phyloP scores from a whole-genome alignment of 2,113 vertebrate species.

The Rhea pennata region DNA sequence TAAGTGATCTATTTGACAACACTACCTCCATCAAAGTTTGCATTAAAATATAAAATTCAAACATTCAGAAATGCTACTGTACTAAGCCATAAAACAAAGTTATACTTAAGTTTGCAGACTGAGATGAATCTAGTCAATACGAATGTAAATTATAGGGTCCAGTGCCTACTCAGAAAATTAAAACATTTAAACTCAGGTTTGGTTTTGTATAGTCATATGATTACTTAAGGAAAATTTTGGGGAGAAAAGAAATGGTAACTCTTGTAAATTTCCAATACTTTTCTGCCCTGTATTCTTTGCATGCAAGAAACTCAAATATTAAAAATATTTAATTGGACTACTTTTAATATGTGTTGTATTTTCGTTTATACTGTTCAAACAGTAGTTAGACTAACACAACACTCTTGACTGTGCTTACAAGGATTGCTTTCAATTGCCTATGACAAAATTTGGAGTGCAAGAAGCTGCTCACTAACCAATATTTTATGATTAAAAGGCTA shows the following conservation, averaged over 20 bases:
- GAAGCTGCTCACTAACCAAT: background rate
- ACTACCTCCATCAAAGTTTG: background rate
- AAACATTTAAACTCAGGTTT: background rate
- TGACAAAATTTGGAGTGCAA: background rate
- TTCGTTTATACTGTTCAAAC: background rate
- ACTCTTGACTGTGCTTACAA: background rate
- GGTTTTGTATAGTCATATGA: background rate
- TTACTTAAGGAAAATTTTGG: background rate
- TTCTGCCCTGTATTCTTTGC: background rate
- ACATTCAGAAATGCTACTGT: rapidly evolving
- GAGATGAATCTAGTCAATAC: background rate
- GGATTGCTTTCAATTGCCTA: background rate
- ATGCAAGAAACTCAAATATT: background rate
- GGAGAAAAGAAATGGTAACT: background rate
- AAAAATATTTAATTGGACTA: background rate
- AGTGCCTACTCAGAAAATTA: background rate
- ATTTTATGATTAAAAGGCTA: background rate
- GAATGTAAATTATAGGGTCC: background rate
- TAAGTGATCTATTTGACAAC: background rate
- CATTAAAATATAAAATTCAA: background rate
- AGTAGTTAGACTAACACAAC: background rate
- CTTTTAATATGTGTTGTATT: background rate
- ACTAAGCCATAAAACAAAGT: background rate
- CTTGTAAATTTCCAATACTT: background rate
- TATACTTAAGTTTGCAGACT: background rate